phyloP scores from a whole-genome alignment of 2,113 vertebrate species.

The Neogobius melanostomus region DNA sequence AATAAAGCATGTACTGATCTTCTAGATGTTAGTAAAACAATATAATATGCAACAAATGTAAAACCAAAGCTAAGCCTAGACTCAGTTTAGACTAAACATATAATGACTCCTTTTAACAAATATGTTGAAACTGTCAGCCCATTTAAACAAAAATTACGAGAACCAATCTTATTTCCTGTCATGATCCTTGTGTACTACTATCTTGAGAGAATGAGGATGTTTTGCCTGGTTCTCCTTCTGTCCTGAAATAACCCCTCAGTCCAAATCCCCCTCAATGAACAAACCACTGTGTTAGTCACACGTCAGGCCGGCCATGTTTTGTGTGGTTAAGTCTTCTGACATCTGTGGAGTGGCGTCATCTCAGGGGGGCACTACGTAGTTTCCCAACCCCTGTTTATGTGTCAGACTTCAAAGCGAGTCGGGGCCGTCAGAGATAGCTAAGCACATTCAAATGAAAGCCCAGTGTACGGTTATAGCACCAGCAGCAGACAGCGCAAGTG shows the following conservation, averaged over 20 bases:
- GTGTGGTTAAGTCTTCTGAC: constrained; percentile 38
- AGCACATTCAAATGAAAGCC: constrained; percentile 42
- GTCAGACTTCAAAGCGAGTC: constrained; percentile 47
- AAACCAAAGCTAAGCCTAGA: too few species aligned
- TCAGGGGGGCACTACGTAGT: constrained; percentile 33
- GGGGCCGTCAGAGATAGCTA: constrained; percentile 39
- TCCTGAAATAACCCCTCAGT: constrained; percentile 21
- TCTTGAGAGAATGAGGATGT: not conserved
- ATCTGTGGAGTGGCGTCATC: constrained; percentile 5
- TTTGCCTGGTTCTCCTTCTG: not conserved
- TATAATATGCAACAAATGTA: too few species aligned
- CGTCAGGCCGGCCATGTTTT: constrained; percentile 13
- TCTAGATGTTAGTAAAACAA: not conserved
- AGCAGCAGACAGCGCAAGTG: constrained; percentile 24
- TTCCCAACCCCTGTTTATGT: constrained; percentile 17
- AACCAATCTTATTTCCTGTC: too few species aligned
- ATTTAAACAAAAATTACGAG: too few species aligned
- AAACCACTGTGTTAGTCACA: constrained; percentile 10
- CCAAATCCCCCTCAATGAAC: not conserved
- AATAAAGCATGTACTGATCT: not conserved
- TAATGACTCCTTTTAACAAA: too few species aligned
- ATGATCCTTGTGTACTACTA: not conserved
- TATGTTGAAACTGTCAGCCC: too few species aligned
- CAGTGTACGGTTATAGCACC: constrained; percentile 10
- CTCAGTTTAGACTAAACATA: too few species aligned